These are phyloP conservation scores for Ylistrum balloti DNA, from an alignment of 1,140 invertebrate genomes.

Conservation along the genomic window DNA sequence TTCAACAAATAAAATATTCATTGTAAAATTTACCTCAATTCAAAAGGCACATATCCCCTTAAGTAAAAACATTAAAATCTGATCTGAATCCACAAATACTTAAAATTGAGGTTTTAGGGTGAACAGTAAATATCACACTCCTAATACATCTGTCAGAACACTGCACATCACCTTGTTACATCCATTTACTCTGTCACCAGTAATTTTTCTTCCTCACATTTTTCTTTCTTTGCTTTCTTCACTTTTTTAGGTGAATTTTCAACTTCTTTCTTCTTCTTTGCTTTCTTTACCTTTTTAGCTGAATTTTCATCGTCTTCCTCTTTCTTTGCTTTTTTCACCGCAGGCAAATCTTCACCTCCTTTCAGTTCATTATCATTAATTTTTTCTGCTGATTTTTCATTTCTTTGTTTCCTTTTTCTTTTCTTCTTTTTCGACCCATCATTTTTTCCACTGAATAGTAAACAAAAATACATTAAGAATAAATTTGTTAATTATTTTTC, in stretches of 20 bases:
- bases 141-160: too few relatives aligned
- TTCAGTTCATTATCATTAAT: neutral
- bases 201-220: neutral
- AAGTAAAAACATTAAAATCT: too few relatives aligned
- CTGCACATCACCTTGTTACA: neutral
- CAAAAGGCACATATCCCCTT: too few relatives aligned
- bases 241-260: neutral
- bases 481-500: too few relatives aligned
- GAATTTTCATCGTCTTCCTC: neutral
- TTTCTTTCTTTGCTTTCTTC: neutral
- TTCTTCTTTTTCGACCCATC: neutral
- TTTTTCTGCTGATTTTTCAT: neutral
- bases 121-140: too few relatives aligned
- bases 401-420: neutral
- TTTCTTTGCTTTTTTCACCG: neutral
- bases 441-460: neutral
- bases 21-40: too few relatives aligned
- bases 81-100: too few relatives aligned
- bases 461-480: neutral
- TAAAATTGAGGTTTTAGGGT: too few relatives aligned
- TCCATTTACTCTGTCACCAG: neutral
- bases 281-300: neutral
- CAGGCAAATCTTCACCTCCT: neutral
- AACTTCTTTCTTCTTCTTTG: slow-evolving; percentile 1
- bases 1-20: too few relatives aligned